A percentile compares a stretch with the other conserved stretches of the same genome.
These are phyloP conservation scores for Dynastes maya DNA, from an alignment of 2,888 invertebrate genomes.

Conservation along the genomic window DNA sequence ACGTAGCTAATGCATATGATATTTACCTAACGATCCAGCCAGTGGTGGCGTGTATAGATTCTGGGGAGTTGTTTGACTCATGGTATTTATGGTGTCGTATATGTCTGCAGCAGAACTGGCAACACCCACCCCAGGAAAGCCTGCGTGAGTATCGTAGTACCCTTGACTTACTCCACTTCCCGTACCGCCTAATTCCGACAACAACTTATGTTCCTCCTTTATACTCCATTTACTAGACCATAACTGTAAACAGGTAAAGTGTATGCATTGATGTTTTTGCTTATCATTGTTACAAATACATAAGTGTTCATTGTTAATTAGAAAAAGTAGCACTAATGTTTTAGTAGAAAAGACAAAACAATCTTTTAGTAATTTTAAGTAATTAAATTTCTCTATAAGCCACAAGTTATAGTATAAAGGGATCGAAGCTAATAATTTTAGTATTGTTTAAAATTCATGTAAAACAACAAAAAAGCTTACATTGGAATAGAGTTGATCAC, in stretches of 20 bases:
- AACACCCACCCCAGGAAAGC: conserved; percentile 72
- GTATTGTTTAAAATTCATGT: too few relatives aligned
- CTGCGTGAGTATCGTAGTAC: conserved; percentile 75
- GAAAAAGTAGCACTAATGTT: too few relatives aligned
- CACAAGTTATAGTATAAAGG: too few relatives aligned
- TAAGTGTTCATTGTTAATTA: neutral
- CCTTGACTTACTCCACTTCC: conserved; percentile 66
- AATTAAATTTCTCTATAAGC: too few relatives aligned
- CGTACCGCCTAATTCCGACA: conserved; percentile 83
- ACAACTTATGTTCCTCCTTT: conserved; percentile 91
- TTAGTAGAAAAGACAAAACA: too few relatives aligned
- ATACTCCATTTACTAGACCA: conserved; percentile 94
- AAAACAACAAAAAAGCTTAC: conserved; percentile 62
- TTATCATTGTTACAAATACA: neutral
- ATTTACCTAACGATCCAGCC: conserved; percentile 78
- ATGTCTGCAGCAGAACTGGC: conserved; percentile 73
- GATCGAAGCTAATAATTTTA: too few relatives aligned
- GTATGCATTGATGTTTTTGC: neutral
- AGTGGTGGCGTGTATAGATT: conserved; percentile 86
- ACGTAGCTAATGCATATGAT: neutral
- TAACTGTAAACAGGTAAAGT: conserved; percentile 72
- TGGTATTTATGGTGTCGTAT: conserved; percentile 81
- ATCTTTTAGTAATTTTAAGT: too few relatives aligned
- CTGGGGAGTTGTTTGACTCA: conserved; percentile 81
- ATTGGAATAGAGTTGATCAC: conserved; percentile 91